phyloP scores from a whole-genome alignment of 2,113 vertebrate genomes.

The Cephalopholis sonnerati region DNA sequence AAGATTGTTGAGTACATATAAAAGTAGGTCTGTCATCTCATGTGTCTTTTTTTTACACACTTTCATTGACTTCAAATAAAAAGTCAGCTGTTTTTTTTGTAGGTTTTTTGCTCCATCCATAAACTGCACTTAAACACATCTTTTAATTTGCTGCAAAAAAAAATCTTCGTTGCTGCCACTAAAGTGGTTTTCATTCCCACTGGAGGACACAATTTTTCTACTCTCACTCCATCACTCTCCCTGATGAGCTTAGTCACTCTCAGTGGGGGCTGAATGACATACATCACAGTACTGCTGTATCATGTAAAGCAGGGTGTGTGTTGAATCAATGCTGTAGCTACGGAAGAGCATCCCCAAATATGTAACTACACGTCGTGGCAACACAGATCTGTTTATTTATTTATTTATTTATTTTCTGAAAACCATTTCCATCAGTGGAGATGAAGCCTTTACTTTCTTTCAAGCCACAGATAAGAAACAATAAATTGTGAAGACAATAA shows the following conservation, averaged over 20 bases:
- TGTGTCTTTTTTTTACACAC: slow-evolving; percentile 1
- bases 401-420: too few species aligned
- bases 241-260: neutral
- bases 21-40: slow-evolving; percentile 27
- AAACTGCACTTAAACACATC: neutral
- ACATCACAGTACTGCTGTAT: neutral
- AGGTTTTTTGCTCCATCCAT: neutral
- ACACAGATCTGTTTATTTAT: too few species aligned
- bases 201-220: neutral
- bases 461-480: too few species aligned
- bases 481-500: too few species aligned
- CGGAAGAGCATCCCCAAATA: too few species aligned
- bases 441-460: too few species aligned
- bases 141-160: slow-evolving; percentile 6
- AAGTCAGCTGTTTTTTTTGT: neutral
- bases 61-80: neutral
- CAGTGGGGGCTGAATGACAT: neutral
- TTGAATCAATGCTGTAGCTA: too few species aligned
- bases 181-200: neutral
- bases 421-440: too few species aligned
- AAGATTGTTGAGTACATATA: slow-evolving; percentile 18
- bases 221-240: neutral
- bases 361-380: too few species aligned
- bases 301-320: too few species aligned
- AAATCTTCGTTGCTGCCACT: neutral